phyloP scores from a whole-genome alignment of 1,140 invertebrate species.

The Ladona fulva region DNA sequence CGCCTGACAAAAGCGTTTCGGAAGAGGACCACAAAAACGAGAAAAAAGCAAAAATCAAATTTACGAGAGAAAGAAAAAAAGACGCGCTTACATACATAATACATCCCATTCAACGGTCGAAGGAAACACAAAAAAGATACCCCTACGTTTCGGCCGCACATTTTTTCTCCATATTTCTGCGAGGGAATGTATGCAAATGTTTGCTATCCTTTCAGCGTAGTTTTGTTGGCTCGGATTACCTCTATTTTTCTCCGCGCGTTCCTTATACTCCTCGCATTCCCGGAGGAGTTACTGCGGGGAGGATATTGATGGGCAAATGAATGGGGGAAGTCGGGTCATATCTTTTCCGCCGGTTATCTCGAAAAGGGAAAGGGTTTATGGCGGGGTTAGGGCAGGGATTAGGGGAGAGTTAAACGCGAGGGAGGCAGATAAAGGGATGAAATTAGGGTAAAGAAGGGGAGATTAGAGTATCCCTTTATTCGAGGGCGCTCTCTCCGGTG shows the following conservation, averaged over 20 bases:
- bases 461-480: no score
- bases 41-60: neutral
- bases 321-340: neutral
- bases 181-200: neutral
- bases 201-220: neutral
- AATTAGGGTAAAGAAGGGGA: no score
- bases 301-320: neutral
- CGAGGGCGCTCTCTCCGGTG: no score
- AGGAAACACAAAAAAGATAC: neutral
- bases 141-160: neutral
- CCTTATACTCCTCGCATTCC: no score
- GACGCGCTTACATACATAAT: neutral
- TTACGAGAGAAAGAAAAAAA: slow-evolving; percentile 1
- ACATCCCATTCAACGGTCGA: neutral
- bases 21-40: neutral
- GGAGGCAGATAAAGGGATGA: neutral
- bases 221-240: neutral
- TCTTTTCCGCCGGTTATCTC: neutral
- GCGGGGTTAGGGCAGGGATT: neutral
- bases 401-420: no score
- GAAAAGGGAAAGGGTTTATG: neutral
- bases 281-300: neutral
- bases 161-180: neutral
- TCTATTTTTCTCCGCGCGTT: neutral
- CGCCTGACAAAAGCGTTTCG: neutral